Conservation (phyloP, 2,797 vertebrate genomes). For the Epinephelus awoara region DNA sequence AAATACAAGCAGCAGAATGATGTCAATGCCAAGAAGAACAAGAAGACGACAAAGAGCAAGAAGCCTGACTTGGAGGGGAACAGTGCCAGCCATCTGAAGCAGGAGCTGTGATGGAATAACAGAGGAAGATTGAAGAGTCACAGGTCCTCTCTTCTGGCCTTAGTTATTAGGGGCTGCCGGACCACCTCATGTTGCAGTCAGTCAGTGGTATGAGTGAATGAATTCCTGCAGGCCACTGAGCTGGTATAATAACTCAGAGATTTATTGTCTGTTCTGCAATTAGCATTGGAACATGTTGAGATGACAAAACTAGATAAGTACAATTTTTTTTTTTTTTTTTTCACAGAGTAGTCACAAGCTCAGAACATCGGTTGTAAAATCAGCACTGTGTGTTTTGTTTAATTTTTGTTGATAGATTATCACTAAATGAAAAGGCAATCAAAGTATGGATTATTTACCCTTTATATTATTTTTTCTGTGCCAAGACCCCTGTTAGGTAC, state of each 20-base stretch:
- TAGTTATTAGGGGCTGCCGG: not conserved
- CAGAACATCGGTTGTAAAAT: not conserved
- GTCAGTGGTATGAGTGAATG: not conserved
- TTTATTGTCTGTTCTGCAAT: not conserved
- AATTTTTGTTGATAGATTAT: conserved; percentile 11
- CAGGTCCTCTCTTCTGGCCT: not conserved
- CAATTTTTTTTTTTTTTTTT: no score
- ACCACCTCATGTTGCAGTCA: not conserved
- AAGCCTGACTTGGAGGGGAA: conserved; percentile 75
- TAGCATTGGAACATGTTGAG: not conserved
- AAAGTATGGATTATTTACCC: not conserved
- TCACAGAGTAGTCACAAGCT: no score
- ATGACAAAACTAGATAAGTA: not conserved
- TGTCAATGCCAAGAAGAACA: conserved; percentile 85
- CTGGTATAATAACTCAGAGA: not conserved
- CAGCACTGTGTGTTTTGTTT: not conserved
- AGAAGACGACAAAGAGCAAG: conserved; percentile 85
- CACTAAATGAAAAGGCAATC: conserved; percentile 24
- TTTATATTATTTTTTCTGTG: not conserved
- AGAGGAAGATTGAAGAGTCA: not conserved
- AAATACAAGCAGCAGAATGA: conserved; percentile 83
- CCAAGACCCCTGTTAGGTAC: not conserved
- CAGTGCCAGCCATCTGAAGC: conserved; percentile 75
- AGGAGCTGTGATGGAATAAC: conserved; percentile 87
- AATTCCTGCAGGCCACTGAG: not conserved